phyloP scores from a whole-genome alignment of 2,113 vertebrate genomes.

The Columba janthina region DNA sequence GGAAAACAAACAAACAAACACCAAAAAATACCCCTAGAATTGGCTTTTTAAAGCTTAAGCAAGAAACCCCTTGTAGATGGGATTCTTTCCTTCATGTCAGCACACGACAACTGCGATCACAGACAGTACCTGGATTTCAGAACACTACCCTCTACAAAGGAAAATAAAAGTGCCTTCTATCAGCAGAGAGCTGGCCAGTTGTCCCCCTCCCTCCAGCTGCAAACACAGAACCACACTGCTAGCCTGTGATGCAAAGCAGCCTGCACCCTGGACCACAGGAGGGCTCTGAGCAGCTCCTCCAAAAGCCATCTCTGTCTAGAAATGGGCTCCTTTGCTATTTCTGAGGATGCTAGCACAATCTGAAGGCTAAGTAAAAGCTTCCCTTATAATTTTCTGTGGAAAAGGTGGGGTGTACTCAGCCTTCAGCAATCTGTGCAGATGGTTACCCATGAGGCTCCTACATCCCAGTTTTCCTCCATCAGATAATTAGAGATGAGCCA shows the following conservation, averaged over 20 bases:
- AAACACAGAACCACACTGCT: rapidly evolving
- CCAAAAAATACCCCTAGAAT: not conserved
- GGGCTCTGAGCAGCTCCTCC: not conserved
- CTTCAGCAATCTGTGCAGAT: not conserved
- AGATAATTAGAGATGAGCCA: not conserved
- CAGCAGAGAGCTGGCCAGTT: not conserved
- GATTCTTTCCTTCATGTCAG: not conserved
- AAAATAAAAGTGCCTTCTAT: not conserved
- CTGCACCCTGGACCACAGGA: not conserved
- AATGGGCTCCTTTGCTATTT: not conserved
- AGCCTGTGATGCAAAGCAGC: not conserved
- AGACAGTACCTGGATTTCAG: not conserved
- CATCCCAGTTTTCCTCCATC: not conserved
- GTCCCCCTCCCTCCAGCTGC: not conserved
- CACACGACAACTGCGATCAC: rapidly evolving
- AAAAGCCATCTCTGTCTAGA: not conserved
- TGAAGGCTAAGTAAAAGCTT: not conserved
- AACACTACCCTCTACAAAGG: not conserved
- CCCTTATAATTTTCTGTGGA: not conserved
- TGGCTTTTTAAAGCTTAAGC: not conserved
- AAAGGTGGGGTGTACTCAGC: not conserved
- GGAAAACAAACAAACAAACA: too few relatives aligned
- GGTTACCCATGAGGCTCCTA: not conserved
- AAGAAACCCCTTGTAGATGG: not conserved
- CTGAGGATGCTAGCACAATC: not conserved